Evolutionary conservation across 2,888 invertebrate genomes (phyloP), one percentile per base, ranked within the genome.

Genomic region (Drosophila putrida): DNA sequence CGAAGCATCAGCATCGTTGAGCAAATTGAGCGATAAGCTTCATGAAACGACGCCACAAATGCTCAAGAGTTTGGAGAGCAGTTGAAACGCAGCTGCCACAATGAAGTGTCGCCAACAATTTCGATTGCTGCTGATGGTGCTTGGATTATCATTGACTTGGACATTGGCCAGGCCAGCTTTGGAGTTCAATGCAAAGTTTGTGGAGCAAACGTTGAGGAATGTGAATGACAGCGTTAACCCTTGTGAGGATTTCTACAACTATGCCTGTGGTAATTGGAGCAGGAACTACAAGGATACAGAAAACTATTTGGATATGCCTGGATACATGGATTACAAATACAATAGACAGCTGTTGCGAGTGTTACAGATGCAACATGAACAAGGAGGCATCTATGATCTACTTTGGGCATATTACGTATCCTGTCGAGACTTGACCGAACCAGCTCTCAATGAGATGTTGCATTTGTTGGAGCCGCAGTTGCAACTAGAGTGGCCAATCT

Each of bases 231-330:
- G 72, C 33, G 72, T 74, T 6, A 72, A 82, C 57, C 90, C 90
- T 2, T 90, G 90, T 53, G 90, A 89, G 11, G 88, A 90, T 59
- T 90, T 90, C 67, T 90, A 88, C 65, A 71, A 70, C 15, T 90
- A 73, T 54, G 87, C 90, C 11, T 90, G 90, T 4, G 90, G 90
- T 39, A 88, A 90, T 46, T 90, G 90, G 90, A 72, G 78, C 27
- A 62, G 11, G 6, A 76, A 83, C 61, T 88, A 88, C 44, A 61
- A 72, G 36, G 75, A 75, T 0, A 70, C 64, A 2, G 25, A 50
- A 0, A 57, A 15, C 49, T 89, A 88, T 43, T 57, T 88, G 39
- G 90, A 90, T 66, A 89, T 90, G 88, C 88, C 88, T 0, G 90
- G 90, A 6, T 90, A 83, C 36, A 79, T 90, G 86, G 90, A 89